phyloP scores from a whole-genome alignment of 2,888 invertebrate species.

The Catotricha subobsoleta region DNA sequence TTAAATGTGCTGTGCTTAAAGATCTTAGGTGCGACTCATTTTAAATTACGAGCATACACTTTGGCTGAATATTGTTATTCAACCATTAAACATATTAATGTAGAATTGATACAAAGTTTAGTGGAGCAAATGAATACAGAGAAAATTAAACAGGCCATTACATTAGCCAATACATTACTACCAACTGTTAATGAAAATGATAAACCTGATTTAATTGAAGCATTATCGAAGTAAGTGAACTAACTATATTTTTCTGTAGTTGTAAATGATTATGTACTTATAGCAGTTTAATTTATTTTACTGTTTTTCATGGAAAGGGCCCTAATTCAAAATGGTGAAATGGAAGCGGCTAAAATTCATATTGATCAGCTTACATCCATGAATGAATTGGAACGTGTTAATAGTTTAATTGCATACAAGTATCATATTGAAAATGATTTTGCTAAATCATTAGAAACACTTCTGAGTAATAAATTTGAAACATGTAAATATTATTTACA shows the following conservation, averaged over 20 bases:
- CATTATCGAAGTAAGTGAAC: constrained; percentile 7
- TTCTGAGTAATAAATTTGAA: constrained; percentile 21
- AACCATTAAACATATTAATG: constrained; percentile 13
- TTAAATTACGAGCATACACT: constrained; percentile 33
- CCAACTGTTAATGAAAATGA: not conserved
- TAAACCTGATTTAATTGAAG: not conserved
- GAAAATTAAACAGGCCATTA: constrained; percentile 36
- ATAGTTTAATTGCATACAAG: not conserved
- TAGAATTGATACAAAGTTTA: constrained; percentile 18
- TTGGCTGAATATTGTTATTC: constrained; percentile 25
- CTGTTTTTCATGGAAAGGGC: not conserved
- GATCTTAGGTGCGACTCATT: constrained; percentile 31
- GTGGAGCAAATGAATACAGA: constrained; percentile 28
- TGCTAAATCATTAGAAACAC: constrained; percentile 23
- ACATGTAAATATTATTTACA: constrained; percentile 18
- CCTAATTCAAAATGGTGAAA: constrained; percentile 1
- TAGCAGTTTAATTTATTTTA: not conserved
- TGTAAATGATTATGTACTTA: too few species aligned
- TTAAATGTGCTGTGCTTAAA: constrained; percentile 12
- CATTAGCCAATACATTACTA: constrained; percentile 14
- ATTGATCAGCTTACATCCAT: constrained; percentile 5
- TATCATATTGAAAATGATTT: constrained; percentile 31
- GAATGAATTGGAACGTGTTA: not conserved
- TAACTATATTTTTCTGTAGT: too few species aligned
- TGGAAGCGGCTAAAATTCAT: not conserved